Evolutionary conservation across 2,113 vertebrate genomes (phyloP).

Genomic region (Larimichthys crocea): DNA sequence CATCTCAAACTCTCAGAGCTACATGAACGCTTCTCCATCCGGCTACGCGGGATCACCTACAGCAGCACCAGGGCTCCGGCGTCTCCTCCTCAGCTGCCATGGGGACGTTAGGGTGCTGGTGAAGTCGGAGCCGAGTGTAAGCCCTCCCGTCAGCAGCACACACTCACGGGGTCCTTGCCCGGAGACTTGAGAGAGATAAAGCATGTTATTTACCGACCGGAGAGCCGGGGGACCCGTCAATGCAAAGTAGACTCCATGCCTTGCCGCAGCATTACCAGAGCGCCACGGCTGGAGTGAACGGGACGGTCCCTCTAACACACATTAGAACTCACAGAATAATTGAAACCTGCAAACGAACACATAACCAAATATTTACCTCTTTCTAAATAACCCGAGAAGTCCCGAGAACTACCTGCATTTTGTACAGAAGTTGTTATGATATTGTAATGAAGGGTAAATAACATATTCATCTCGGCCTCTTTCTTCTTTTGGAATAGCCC

Average conservation of each 20-base stretch:
- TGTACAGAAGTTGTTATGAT: conserved; percentile 92
- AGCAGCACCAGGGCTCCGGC: conserved; percentile 89
- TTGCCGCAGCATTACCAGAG: conserved; percentile 97
- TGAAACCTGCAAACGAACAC: conserved; percentile 84
- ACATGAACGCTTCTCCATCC: conserved; percentile 96
- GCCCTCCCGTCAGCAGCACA: conserved; percentile 92
- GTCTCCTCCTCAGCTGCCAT: conserved; percentile 93
- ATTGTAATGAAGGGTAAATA: conserved; percentile 89
- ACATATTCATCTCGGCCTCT: conserved; percentile 72
- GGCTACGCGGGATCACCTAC: conserved; percentile 94
- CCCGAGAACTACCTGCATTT: conserved; percentile 86
- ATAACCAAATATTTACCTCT: conserved; percentile 90
- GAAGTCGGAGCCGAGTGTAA: conserved; percentile 96
- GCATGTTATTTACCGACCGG: conserved; percentile 98
- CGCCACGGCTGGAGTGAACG: conserved; percentile 93
- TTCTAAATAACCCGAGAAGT: conserved; percentile 79
- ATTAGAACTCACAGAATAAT: conserved; percentile 86
- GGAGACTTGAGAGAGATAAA: conserved; percentile 99
- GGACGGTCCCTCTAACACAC: conserved; percentile 97
- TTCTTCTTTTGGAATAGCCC: conserved; percentile 73
- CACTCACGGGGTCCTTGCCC: conserved; percentile 94
- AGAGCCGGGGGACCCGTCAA: conserved; percentile 92
- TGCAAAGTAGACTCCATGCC: conserved; percentile 94
- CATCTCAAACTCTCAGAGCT: conserved; percentile 96
- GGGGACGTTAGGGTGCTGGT: conserved; percentile 93